Base-by-base conservation (phyloP, 2,888 invertebrate genomes). In the Ophion ellenae region DNA sequence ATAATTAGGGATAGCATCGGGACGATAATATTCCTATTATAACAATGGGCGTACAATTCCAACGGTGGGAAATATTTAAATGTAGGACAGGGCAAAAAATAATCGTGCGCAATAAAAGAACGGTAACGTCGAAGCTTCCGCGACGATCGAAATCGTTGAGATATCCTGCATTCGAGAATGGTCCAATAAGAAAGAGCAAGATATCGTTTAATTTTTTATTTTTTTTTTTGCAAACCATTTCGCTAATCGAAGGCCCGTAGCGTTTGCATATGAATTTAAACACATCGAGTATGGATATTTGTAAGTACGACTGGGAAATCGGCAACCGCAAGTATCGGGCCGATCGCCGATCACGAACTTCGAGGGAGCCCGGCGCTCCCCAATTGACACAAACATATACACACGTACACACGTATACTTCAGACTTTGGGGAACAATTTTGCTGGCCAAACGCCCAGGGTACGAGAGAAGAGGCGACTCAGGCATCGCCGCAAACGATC, bases 221-320 rank as follows among this genome's bases (percentile, higher is more conserved):
- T 14, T 5, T 14, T 53, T 53, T 91, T 91, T 90, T 91, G 88
- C 90, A 86, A 90, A 90, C 90, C 90, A 92, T 92, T 92, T 90
- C 89, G 90, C 89, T 91, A 92, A 92, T 92, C 90, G 90, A 88
- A 53, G 88, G 87, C 78, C 57, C 75, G 83, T 81, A 81, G 40
- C 2, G 67, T 61, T 73, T 73, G 53, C 28, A 5, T 57, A 47
- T 32, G 69, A 32, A 69, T 67, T 57, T 61, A 57, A 24, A 47
- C 9, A 24, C 40, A 74, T 57, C 28, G 32, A 17, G 53, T 5
- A 67, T 1, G 28, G 14, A 40, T 32, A 36, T 47, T 7, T 53
- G 61, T 71, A 57, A 79, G 71, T 74, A 70, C 64, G 6, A 69
- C 63, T 57, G 73, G 70, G 57, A 47, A 83, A 77, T 81, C 69